A percentile compares a stretch with the other conserved stretches of the same genome.
Evolutionary conservation across 2,888 invertebrate genomes (phyloP).

Genomic region (Mythimna lalbum): DNA sequence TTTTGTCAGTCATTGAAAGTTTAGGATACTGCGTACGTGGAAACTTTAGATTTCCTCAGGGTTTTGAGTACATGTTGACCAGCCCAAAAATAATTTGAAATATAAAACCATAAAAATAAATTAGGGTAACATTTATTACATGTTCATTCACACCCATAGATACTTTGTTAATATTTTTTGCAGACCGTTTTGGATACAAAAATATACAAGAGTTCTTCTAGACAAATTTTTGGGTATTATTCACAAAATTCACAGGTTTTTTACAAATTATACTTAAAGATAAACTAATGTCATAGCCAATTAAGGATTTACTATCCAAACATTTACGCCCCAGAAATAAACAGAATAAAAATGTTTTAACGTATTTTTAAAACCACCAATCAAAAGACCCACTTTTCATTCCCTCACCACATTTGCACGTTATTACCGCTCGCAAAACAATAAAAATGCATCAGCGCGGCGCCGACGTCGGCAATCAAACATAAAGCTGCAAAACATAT

Average conservation of each 20-base stretch:
- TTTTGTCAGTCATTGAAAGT: background rate
- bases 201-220: background rate
- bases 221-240: background rate
- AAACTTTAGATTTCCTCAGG: background rate
- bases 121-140: background rate
- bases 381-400: conserved; percentile 30
- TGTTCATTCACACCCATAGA: too few relatives aligned
- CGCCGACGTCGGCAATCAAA: conserved; percentile 76
- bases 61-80: background rate
- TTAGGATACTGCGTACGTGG: background rate
- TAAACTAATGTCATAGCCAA: too few relatives aligned
- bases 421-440: conserved; percentile 82
- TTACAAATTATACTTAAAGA: too few relatives aligned
- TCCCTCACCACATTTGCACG: conserved; percentile 55
- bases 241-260: too few relatives aligned
- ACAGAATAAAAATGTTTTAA: too few relatives aligned
- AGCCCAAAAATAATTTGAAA: background rate
- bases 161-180: too few relatives aligned
- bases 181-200: too few relatives aligned
- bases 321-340: too few relatives aligned
- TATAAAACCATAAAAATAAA: background rate
- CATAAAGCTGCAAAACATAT: conserved; percentile 89
- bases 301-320: too few relatives aligned
- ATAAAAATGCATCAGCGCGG: conserved; percentile 85
- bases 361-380: conserved; percentile 26